phyloP scores from a whole-genome alignment of 2,797 vertebrate genomes.

The Yasuhikotakia modesta region DNA sequence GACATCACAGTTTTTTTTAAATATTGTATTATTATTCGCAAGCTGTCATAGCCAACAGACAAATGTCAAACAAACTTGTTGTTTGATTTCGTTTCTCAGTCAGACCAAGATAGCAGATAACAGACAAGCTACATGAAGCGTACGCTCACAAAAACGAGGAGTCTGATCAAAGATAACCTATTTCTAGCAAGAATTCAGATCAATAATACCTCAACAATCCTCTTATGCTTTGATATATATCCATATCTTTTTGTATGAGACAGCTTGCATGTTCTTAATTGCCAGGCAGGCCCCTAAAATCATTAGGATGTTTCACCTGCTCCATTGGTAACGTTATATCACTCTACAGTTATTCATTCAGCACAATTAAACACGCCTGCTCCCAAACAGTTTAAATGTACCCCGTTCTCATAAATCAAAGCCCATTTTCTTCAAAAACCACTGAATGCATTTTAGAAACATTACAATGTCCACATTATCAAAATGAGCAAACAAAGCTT shows the following conservation, averaged over 20 bases:
- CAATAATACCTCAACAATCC: neutral
- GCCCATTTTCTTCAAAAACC: neutral
- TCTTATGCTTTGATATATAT: neutral
- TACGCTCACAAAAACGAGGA: neutral
- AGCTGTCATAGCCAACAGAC: constrained; percentile 1
- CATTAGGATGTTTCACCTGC: constrained; percentile 30
- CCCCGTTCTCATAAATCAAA: neutral
- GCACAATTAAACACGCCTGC: neutral
- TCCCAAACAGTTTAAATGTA: neutral
- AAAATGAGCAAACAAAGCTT: neutral
- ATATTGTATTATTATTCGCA: no score
- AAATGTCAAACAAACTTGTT: neutral
- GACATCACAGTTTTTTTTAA: neutral
- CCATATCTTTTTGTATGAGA: constrained; percentile 7
- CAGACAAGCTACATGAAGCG: neutral
- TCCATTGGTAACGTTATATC: constrained; percentile 18
- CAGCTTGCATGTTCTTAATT: constrained; percentile 7
- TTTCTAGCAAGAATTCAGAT: neutral
- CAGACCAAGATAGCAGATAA: neutral
- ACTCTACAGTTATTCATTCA: neutral
- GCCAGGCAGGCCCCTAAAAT: constrained; percentile 13
- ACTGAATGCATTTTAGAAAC: no score
- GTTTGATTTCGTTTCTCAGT: neutral
- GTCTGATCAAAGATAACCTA: neutral
- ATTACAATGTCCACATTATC: neutral